Evolutionary conservation across 2,888 invertebrate species (phyloP).

Genomic region (Arrhopalites spinosus): DNA sequence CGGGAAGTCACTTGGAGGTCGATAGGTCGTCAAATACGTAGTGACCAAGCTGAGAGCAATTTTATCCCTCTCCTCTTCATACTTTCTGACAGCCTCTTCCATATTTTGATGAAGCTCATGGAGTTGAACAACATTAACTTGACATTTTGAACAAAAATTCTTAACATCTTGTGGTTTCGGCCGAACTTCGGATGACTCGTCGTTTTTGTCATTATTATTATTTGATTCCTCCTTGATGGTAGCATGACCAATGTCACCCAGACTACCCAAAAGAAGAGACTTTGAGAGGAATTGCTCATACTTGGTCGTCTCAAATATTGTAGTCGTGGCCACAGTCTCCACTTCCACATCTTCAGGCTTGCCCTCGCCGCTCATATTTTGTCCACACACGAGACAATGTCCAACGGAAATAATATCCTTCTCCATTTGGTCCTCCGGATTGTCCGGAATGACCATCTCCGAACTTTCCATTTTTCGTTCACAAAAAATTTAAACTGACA

Average conservation of each 20-base stretch:
- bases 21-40: conserved; percentile 28
- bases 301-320: conserved; percentile 9
- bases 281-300: conserved; percentile 23
- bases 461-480: too few relatives aligned
- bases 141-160: conserved; percentile 38
- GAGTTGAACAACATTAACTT: conserved; percentile 27
- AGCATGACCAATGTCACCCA: not conserved
- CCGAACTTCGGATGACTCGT: not conserved
- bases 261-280: not conserved
- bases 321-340: not conserved
- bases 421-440: too few relatives aligned
- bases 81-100: conserved; percentile 24
- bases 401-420: not conserved
- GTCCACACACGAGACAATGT: conserved; percentile 2
- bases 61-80: conserved; percentile 40
- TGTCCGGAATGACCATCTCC: too few relatives aligned
- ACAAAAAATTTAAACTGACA: too few relatives aligned
- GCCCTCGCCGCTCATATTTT: conserved; percentile 4
- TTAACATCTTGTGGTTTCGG: not conserved
- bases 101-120: conserved; percentile 31
- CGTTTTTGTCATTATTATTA: not conserved
- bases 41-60: conserved; percentile 36
- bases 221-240: not conserved
- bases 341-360: not conserved
- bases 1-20: conserved; percentile 34